Percentiles rank a stretch among this genome's conserved stretches.
Evolutionary conservation across 2,797 vertebrate genomes (phyloP).

Genomic region (Podargus strigoides): DNA sequence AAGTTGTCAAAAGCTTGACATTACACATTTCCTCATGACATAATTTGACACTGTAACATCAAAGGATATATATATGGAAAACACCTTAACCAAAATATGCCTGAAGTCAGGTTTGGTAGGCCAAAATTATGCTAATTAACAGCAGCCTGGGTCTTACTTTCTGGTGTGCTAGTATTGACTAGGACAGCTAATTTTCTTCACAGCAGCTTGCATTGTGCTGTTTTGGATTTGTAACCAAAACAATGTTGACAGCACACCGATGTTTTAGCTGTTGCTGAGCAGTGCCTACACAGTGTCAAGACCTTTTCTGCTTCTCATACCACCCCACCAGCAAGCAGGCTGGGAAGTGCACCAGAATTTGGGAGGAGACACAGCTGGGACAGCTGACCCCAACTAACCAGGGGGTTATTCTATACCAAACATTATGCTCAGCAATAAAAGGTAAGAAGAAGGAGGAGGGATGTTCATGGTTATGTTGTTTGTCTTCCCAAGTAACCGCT

Average conservation of each 20-base stretch:
- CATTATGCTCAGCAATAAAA: neutral
- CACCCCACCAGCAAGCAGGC: rapidly evolving
- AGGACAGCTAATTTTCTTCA: neutral
- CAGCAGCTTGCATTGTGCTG: neutral
- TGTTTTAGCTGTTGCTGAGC: neutral
- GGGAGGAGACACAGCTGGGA: neutral
- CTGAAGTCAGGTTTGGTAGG: neutral
- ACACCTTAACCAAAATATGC: neutral
- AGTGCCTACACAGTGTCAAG: neutral
- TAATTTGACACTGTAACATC: neutral
- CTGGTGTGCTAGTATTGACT: neutral
- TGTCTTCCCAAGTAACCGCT: neutral
- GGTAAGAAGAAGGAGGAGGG: no score
- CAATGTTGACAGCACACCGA: rapidly evolving
- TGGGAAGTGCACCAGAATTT: no score
- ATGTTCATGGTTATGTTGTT: neutral
- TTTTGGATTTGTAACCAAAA: neutral
- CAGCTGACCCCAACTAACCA: neutral
- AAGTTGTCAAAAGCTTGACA: neutral
- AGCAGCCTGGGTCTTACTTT: neutral
- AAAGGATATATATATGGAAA: no score
- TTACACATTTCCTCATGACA: neutral
- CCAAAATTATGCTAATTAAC: neutral
- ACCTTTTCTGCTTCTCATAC: neutral
- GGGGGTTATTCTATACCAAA: neutral